Base-by-base conservation (phyloP, 2,888 invertebrate genomes). In the Bursaphelenchus okinawaensis region DNA sequence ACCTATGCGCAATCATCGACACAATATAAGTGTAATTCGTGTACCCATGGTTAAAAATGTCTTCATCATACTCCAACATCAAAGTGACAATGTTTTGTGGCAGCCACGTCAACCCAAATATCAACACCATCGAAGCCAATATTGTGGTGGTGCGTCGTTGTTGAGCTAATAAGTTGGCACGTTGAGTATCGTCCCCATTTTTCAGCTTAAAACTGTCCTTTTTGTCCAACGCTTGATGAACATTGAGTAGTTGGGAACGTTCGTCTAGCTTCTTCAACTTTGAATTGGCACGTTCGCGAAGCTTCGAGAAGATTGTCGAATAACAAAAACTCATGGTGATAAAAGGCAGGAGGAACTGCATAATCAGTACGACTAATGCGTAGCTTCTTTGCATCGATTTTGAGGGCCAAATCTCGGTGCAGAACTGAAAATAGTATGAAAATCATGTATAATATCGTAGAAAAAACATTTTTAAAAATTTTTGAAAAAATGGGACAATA, bases 271-370 rank as follows among this genome's bases (percentile, higher is more conserved):
- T 80, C 63, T 75, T 72, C 68, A 79, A 67, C 52, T 80, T 79
- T 9, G 66, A 67, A 51, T 79, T 75, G 16, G 75, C 75, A 65
- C 79, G 69, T 31, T 74, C 69, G 24, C 74, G 62, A 27, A 81
- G 66, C 22, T 71, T 55, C 7, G 75, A 68, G 62, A 81, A 91
- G 86, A 66, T 92, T 91, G 56, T 95, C n/a, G 90, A 88, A 85
- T 98, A 98, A 84, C 95, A 95, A 82, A 92, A 90, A 8, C 91
- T 90, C 81, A 96, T 95, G 70, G 94, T 90, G 71, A 90, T 86
- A 84, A 96, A 94, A 0, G 96, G 96, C 73, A 95, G 86, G 55
- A 93, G 88, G 82, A 95, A 96, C 85, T 98, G 96, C 75, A 93
- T 85, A 27, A 90, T 88, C 9, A 92, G 89, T 0, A 94, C 94